phyloP scores from a whole-genome alignment of 2,113 vertebrate species.

The rabbit (Oryctolagus cuniculus) region mOryCun1.1 NC_091432.1:68595501-68596000 shows the following conservation, averaged over 20 bases:
- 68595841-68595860: neutral
- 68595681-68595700: conserved; percentile 7
- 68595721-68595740: conserved; percentile 44
- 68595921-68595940: neutral
- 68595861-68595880: neutral
- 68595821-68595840: neutral
- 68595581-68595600: conserved; percentile 47
- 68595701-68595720: neutral
- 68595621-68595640: neutral
- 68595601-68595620: neutral
- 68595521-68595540: conserved; percentile 18
- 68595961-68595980: neutral
- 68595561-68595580: neutral
- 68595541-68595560: neutral
- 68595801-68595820: conserved; percentile 24
- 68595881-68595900: neutral
- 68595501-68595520: neutral
- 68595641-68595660: neutral
- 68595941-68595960: conserved; percentile 12
- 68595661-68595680: conserved; percentile 15
- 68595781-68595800: neutral
- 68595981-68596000: neutral
- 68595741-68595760: neutral
- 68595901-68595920: neutral
- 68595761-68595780: neutral